Evolutionary conservation across 2,797 vertebrate species (phyloP), one percentile per base, ranked within the genome.

Genomic region (Odontamblyopus lacepedii): DNA sequence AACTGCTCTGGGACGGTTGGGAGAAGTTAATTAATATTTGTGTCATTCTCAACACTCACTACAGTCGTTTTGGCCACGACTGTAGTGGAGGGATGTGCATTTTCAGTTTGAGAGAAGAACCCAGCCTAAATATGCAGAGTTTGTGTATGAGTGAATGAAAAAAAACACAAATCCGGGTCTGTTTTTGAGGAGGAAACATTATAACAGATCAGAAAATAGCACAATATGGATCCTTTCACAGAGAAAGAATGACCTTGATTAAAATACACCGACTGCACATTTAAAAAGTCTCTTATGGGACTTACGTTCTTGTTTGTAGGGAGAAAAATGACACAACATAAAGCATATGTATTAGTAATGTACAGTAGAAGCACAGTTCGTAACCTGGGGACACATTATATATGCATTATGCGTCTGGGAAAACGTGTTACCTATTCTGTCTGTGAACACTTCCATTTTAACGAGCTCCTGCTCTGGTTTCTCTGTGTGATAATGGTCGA

Each of bases 381-480:
- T 30, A 5, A 70, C n/a, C 19, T 48, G 0, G 27, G 12, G 50
- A 44, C 0, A 30, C 0, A 70, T 60, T 29, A 67, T 41, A 72
- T 30, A 29, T 23, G 35, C 16, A 69, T 12, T 2, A 6, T 32
- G 35, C 66, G n/a, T 63, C 55, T 55, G 60, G 60, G 32, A 56
- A 66, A 1, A 8, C 23, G 8, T 48, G 66, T 91, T 94, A 97
- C 97, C 97, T 93, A 93, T 91, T 88, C 74, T 91, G 89, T 90
- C 95, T 84, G 96, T 96, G 87, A 98, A 96, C 77, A 98, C 90
- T 51, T 92, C 89, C 77, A 99, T 87, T 77, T 92, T 94, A 63
- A 92, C 70, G 41, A 82, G 87, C 66, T 93, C 85, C 35, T 86
- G 67, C 78, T 86, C 82, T 30, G 82, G 80, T 67, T 83, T 91